Evolutionary conservation across 2,888 invertebrate species (phyloP), one percentile per base, ranked within the genome.

Genomic region (Microdon myrmicae): DNA sequence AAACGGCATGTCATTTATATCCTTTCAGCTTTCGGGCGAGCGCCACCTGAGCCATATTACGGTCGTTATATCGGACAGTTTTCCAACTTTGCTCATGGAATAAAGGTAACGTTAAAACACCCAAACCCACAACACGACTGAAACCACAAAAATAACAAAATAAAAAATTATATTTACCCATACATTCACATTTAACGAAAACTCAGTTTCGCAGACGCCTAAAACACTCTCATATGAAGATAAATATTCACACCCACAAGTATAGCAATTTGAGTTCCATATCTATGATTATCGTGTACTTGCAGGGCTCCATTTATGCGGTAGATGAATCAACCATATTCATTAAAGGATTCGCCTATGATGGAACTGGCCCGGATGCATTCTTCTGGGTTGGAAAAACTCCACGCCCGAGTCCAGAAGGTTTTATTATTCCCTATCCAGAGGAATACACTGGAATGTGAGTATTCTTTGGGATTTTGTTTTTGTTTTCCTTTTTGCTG

Each of bases 321-420:
- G 91, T 94, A 4, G 94, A 95, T 75, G 94, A 94, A 75, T 87
- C 84, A 74, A 94, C 94, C 10, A 84, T 95, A 60, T 94, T 90
- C 81, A 89, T 95, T 72, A 89, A 90, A 73, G 89, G 89, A 28
- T 94, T 95, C 80, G 88, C 87, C 31, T 95, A 94, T 76, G 94
- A 94, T 74, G 94, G 94, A 28, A 89, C 88, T 4, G 93, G 90
- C 5, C 92, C 93, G 59, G 92, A 90, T 75, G 92, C 93, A 1
- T 92, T 88, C 81, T 94, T 94, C 83, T 94, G 93, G 94, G 90
- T 92, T 55, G 94, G 94, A 8, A 90, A 90, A 73, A 87, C 88
- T 3, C 84, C 87, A 1, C 84, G 88, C 67, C 93, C 93, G 2
- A 88, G 88, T 69, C 92, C 92, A 12, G 89, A 90, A 41, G 94